phyloP scores from a whole-genome alignment of 2,113 vertebrate genomes.

The Pantherophis guttatus region DNA sequence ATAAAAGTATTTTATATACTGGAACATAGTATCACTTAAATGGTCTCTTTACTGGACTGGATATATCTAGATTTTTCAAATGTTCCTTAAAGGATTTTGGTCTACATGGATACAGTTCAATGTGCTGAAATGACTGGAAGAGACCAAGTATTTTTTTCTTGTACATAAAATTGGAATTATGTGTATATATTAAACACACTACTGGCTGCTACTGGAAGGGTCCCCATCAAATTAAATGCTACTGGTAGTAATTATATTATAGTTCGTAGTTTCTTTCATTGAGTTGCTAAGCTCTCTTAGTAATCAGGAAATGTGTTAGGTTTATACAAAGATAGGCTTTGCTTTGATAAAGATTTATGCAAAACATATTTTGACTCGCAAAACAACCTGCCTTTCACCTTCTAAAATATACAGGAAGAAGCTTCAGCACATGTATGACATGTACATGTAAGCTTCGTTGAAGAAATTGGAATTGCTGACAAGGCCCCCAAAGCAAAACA shows the following conservation, averaged over 20 bases:
- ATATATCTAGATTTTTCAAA: background rate
- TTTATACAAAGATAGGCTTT: background rate
- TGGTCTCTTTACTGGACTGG: background rate
- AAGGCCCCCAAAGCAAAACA: background rate
- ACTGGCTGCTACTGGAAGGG: background rate
- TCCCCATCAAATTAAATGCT: background rate
- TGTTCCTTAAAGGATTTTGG: background rate
- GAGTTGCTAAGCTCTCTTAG: background rate
- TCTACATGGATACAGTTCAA: background rate
- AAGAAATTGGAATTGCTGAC: background rate
- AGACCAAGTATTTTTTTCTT: background rate
- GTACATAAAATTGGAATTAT: background rate
- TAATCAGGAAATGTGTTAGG: background rate
- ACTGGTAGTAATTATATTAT: background rate
- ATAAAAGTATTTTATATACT: background rate
- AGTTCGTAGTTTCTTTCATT: background rate
- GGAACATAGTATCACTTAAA: background rate
- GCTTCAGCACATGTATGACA: background rate
- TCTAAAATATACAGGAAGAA: background rate
- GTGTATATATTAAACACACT: background rate
- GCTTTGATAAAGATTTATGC: background rate
- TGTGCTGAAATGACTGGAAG: background rate
- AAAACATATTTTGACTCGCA: background rate
- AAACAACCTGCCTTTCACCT: background rate
- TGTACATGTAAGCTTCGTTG: background rate